Base-by-base conservation (phyloP, 2,888 invertebrate genomes). In the Pyrocoelia pectoralis region DNA sequence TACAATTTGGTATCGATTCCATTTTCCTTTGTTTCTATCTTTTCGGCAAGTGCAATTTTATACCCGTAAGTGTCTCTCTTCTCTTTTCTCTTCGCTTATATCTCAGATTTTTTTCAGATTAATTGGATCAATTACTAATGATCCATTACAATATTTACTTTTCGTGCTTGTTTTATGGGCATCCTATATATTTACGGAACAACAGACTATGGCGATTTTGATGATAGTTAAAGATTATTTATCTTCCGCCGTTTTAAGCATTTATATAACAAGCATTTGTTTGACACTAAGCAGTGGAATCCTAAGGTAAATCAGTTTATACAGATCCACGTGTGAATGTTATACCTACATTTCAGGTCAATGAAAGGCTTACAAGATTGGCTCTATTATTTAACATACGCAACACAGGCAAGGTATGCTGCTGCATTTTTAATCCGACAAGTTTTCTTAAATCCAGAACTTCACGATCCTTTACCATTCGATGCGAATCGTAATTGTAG, bases 121-220 rank as follows among this genome's bases (percentile, higher is more conserved):
- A 66, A 78, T 88, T 12, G 86, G 86, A 1, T 84, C 84, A 56
- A 83, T 88, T 67, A 78, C 83, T 0, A 83, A 85, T 41, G 83
- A 85, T 33, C 82, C 83, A 19, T 41, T 84, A 64, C 87, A 89
- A 72, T 93, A 89, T 82, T 74, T 89, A 0, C 88, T 89, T 74
- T 88, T 92, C 73, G 83, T 88, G 3, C 83, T 91, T 2, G 86
- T 90, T 0, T 82, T 96, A 9, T 94, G 95, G 93, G 90, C 93
- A 0, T 92, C 93, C 76, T 95, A 91, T 80, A 85, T 93, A 0
- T 89, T 93, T 72, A 89, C 93, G 0, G 95, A 96, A 76, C 95
- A 96, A 77, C 88, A 94, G 68, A 88, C 94, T 0, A 88, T 95
- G 65, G 90, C 92, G 0, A 85, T 93, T 53, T 83, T 95, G 80